Conservation (phyloP, 2,113 vertebrate genomes). For the Promerops cafer region DNA sequence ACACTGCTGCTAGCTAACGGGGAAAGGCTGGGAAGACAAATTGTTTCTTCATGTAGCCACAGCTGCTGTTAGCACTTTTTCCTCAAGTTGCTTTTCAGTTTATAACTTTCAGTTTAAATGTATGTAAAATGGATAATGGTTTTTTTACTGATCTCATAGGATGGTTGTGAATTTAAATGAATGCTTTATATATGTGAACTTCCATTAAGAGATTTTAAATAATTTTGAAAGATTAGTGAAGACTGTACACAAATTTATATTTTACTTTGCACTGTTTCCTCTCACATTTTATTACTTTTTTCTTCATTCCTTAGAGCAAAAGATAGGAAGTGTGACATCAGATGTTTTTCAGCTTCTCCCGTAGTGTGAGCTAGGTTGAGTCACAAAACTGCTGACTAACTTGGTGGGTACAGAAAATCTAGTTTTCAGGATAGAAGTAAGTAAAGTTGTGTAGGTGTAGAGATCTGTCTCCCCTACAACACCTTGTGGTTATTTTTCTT, state of each 20-base stretch:
- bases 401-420: not conserved
- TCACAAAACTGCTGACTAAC: constrained; percentile 17
- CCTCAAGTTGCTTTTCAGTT: not conserved
- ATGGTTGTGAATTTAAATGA: not conserved
- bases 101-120: not conserved
- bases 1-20: not conserved
- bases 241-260: not conserved
- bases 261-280: not conserved
- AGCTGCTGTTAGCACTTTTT: not conserved
- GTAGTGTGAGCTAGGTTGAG: not conserved
- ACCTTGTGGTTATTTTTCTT: not conserved
- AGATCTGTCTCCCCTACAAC: not conserved
- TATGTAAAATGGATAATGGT: not conserved
- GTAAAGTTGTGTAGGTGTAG: not conserved
- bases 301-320: not conserved
- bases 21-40: not conserved
- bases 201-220: not conserved
- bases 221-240: not conserved
- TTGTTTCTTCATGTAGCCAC: not conserved
- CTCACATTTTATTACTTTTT: not conserved
- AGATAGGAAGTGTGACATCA: not conserved
- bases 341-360: not conserved
- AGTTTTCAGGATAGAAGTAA: not conserved
- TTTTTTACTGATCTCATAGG: not conserved
- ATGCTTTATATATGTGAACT: not conserved